Conservation (phyloP, 2,797 vertebrate genomes). For the Macroramphosus scolopax region DNA sequence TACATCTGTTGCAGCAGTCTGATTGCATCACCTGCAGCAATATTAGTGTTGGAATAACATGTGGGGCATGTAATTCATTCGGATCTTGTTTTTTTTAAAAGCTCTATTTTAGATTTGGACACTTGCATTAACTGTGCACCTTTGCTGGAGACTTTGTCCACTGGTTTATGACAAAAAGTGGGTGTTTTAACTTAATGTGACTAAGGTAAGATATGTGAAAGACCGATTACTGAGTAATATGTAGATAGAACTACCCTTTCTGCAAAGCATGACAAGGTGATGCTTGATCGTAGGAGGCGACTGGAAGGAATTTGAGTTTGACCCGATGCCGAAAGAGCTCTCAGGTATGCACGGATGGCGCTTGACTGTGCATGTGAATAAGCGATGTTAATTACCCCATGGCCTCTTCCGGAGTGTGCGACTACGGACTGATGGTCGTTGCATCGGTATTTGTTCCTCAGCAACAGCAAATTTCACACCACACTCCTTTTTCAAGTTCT, state of each 20-base stretch:
- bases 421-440: conserved; percentile 25
- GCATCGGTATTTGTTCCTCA: conserved; percentile 21
- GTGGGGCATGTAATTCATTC: conserved; percentile 44
- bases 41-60: conserved; percentile 39
- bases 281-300: conserved; percentile 21
- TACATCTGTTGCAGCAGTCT: conserved; percentile 48
- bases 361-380: conserved; percentile 43
- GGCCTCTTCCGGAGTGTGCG: conserved; percentile 35
- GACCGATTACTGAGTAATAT: conserved; percentile 18
- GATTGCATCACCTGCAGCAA: conserved; percentile 36
- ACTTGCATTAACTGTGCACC: too few relatives aligned
- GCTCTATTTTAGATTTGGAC: too few relatives aligned
- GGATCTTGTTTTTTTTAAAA: conserved; percentile 21
- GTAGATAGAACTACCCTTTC: conserved; percentile 4
- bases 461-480: conserved; percentile 10
- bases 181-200: too few relatives aligned
- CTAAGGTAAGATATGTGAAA: conserved; percentile 9
- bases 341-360: conserved; percentile 34
- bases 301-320: conserved; percentile 34
- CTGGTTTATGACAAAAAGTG: too few relatives aligned
- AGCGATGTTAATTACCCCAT: conserved; percentile 59
- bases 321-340: conserved; percentile 44
- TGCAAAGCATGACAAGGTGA: conserved; percentile 28
- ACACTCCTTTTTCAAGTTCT: conserved; percentile 1
- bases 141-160: too few relatives aligned